These are phyloP conservation scores for Actinernus sp. DNA, from an alignment of 92 coral and sea anemone species.

Conservation along the genomic window DNA sequence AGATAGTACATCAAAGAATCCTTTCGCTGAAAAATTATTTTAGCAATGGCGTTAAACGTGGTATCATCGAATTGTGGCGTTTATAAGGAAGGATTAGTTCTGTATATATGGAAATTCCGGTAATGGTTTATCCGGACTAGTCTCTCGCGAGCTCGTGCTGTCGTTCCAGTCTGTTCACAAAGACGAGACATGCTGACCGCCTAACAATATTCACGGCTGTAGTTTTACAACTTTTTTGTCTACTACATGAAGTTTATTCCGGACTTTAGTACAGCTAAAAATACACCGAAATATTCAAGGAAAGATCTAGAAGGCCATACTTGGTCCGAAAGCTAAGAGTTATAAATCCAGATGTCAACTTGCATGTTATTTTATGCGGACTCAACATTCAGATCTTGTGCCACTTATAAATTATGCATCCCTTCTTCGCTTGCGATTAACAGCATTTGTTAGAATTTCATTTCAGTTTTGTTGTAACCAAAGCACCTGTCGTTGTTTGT, in stretches of 20 bases:
- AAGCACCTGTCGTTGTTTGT: constrained; percentile 1
- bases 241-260: not conserved
- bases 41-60: too few species aligned
- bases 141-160: too few species aligned
- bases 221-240: not conserved
- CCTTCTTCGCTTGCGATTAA: not conserved
- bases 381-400: not conserved
- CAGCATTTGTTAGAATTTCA: constrained; percentile 3
- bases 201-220: not conserved
- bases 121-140: too few species aligned
- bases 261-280: not conserved
- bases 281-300: too few species aligned
- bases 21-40: too few species aligned
- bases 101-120: too few species aligned
- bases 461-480: not conserved
- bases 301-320: too few species aligned
- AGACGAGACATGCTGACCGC: not conserved
- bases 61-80: too few species aligned
- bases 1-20: too few species aligned
- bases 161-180: too few species aligned
- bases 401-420: not conserved
- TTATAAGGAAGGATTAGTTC: too few species aligned
- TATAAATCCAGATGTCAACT: constrained; percentile 3
- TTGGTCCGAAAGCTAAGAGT: not conserved
- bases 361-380: not conserved